A percentile compares a stretch with the other conserved stretches of the same genome.
Conservation (phyloP, 2,797 vertebrate genomes). For the Meda fulgida region DNA sequence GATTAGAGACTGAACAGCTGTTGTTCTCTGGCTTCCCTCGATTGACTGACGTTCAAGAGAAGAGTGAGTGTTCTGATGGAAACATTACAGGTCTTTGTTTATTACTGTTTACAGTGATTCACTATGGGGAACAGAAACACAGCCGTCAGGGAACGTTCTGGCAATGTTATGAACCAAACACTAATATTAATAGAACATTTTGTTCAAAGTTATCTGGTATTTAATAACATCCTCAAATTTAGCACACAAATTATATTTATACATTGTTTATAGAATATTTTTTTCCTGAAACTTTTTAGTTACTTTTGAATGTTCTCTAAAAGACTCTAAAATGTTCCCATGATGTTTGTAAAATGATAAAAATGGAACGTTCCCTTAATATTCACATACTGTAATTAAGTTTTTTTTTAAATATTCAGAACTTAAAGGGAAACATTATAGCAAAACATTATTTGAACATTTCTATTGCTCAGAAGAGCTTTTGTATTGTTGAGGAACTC, state of each 20-base stretch:
- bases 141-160: background rate
- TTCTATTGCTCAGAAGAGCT: background rate
- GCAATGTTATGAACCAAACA: background rate
- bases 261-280: background rate
- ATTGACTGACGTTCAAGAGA: background rate
- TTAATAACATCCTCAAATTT: background rate
- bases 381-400: background rate
- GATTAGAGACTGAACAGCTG: conserved; percentile 56
- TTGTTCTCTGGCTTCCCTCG: background rate
- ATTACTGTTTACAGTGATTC: background rate
- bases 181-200: background rate
- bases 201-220: background rate
- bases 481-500: too few species aligned
- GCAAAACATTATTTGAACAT: background rate
- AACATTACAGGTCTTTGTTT: background rate
- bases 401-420: too few species aligned
- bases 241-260: background rate
- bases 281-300: too few species aligned
- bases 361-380: background rate
- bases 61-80: background rate
- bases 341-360: background rate
- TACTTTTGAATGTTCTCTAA: background rate
- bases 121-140: background rate
- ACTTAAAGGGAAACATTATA: too few species aligned
- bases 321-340: background rate